Evolutionary conservation across 2,888 invertebrate genomes (phyloP).

Genomic region (Tuta absoluta): DNA sequence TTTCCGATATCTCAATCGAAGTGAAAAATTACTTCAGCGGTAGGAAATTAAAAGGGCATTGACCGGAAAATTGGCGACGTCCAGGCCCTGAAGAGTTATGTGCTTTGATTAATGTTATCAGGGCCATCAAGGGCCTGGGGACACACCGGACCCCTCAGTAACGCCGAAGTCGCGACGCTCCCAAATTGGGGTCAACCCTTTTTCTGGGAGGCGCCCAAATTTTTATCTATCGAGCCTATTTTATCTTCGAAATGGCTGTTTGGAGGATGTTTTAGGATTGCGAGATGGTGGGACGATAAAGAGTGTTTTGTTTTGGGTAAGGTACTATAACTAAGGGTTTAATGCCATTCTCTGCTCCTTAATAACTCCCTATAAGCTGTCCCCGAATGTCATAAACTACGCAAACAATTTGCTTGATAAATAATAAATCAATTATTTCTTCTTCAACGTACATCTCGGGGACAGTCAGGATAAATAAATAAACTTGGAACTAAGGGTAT

Average conservation of each 20-base stretch:
- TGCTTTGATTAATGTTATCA: constrained; percentile 79
- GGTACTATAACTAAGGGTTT: not conserved
- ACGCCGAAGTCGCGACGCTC: constrained; percentile 35
- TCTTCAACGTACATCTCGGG: too few relatives aligned
- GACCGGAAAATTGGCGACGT: constrained; percentile 74
- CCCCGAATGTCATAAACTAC: too few relatives aligned
- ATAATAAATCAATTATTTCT: too few relatives aligned
- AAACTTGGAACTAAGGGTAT: too few relatives aligned
- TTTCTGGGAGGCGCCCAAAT: constrained; percentile 29
- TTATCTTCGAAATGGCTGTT: constrained; percentile 29
- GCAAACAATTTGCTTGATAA: too few relatives aligned
- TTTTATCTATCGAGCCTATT: constrained; percentile 32
- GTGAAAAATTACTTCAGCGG: constrained; percentile 69
- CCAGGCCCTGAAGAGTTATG: constrained; percentile 42
- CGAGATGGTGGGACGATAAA: constrained; percentile 7
- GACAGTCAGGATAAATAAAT: too few relatives aligned
- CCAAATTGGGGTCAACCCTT: constrained; percentile 63
- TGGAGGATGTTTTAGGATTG: constrained; percentile 17
- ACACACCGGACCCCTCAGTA: constrained; percentile 1
- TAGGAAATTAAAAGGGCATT: constrained; percentile 72
- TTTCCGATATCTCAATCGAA: constrained; percentile 61
- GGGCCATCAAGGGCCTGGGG: constrained; percentile 55
- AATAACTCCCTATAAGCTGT: too few relatives aligned
- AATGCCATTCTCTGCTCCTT: too few relatives aligned
- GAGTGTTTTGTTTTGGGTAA: not conserved